Evolutionary conservation across 1,140 invertebrate genomes (phyloP).

Genomic region (Neelides sp.): DNA sequence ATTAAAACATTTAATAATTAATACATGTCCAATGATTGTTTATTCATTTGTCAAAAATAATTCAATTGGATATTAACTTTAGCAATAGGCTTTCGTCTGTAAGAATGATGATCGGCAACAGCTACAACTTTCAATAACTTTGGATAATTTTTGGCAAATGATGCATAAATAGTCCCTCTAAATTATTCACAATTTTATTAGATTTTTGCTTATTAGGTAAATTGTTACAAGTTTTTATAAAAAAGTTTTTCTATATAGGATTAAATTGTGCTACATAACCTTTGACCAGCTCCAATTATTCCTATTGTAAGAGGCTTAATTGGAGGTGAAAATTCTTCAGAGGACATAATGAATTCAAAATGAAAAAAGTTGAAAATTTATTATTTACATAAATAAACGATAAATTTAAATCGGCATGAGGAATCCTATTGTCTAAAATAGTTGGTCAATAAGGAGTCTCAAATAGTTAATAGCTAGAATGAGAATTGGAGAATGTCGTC

Average conservation of each 20-base stretch:
- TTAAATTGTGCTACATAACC: slow-evolving; percentile 8
- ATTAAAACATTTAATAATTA: not conserved
- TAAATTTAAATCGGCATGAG: too few species aligned
- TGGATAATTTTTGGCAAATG: slow-evolving; percentile 31
- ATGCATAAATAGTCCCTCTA: slow-evolving; percentile 32
- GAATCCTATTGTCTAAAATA: too few species aligned
- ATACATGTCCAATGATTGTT: not conserved
- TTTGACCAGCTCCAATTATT: slow-evolving; percentile 20
- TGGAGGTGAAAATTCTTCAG: not conserved
- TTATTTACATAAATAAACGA: too few species aligned
- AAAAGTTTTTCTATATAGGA: not conserved
- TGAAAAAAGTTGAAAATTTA: too few species aligned
- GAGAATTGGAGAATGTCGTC: too few species aligned
- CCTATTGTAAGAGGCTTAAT: slow-evolving; percentile 20
- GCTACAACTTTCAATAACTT: slow-evolving; percentile 34
- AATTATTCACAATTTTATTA: not conserved
- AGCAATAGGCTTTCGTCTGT: slow-evolving; percentile 30
- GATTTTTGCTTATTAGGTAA: not conserved
- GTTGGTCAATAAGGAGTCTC: too few species aligned
- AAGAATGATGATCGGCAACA: slow-evolving; percentile 35
- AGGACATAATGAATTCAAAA: not conserved
- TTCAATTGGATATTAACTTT: slow-evolving; percentile 21
- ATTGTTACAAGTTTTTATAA: not conserved
- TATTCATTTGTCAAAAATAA: not conserved
- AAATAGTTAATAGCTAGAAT: too few species aligned